A percentile compares a stretch with the other conserved stretches of the same genome.
Conservation (phyloP, 37 sponge, comb jelly and placozoan species). For the Ianthella basta region DNA sequence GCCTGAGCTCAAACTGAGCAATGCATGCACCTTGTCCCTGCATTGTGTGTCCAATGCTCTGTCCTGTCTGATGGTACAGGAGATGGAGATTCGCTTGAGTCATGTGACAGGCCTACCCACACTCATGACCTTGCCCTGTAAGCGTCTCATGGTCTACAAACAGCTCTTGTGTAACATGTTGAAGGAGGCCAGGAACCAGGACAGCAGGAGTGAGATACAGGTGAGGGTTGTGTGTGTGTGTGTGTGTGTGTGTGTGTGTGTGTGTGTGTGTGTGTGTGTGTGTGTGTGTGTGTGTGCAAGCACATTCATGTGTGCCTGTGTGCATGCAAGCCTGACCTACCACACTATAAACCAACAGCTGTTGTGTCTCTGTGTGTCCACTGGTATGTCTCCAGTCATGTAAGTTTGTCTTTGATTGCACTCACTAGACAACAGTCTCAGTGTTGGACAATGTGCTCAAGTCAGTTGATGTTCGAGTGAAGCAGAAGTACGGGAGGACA, state of each 20-base stretch:
- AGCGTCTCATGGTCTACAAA: constrained; percentile 4
- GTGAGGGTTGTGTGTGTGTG: neutral
- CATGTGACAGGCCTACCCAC: neutral
- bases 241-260: no score
- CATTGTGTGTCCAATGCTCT: no score
- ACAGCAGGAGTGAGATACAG: neutral
- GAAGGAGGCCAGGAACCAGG: neutral
- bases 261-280: no score
- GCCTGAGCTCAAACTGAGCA: no score
- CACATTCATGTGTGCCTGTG: neutral
- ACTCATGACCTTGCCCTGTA: neutral
- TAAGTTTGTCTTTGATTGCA: neutral
- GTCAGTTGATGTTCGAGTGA: neutral
- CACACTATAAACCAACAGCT: no score
- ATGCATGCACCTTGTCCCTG: no score
- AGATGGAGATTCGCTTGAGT: constrained; percentile 13
- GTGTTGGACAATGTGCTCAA: neutral
- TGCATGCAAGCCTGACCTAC: no score
- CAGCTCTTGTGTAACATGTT: constrained; percentile 18
- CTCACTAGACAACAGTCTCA: neutral
- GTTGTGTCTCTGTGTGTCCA: no score
- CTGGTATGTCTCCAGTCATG: neutral
- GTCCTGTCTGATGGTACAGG: no score
- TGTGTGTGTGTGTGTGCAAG: no score
- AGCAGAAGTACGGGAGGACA: constrained; percentile 17